Evolutionary conservation across 1,140 invertebrate species (phyloP).

Genomic region (Pseudomyrmex gracilis): DNA sequence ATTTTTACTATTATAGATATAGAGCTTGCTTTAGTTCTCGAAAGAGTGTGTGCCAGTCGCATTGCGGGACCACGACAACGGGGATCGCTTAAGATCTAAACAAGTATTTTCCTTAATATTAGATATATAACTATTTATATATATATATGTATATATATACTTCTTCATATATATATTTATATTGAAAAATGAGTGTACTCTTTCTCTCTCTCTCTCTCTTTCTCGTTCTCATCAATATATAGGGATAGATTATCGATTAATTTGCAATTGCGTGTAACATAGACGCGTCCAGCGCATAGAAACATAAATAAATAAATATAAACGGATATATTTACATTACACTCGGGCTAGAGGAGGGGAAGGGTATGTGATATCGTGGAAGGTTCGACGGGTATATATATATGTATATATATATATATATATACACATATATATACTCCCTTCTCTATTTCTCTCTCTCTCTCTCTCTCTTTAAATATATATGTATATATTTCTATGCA

Average conservation of each 20-base stretch:
- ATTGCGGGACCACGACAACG: constrained; percentile 77
- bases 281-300: constrained; percentile 84
- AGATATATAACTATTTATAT: constrained; percentile 75
- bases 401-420: too few species aligned
- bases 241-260: constrained; percentile 74
- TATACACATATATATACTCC: constrained; percentile 28
- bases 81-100: constrained; percentile 80
- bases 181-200: constrained; percentile 76
- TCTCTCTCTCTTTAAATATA: constrained; percentile 50
- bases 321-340: constrained; percentile 81
- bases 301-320: constrained; percentile 84
- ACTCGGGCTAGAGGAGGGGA: constrained; percentile 38
- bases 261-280: constrained; percentile 80
- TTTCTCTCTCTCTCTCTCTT: constrained; percentile 70
- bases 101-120: constrained; percentile 78
- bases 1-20: constrained; percentile 27
- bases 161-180: constrained; percentile 73
- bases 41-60: constrained; percentile 66
- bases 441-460: constrained; percentile 45
- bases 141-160: constrained; percentile 74
- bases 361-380: constrained; percentile 20
- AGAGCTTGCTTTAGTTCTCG: constrained; percentile 54
- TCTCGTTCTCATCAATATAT: constrained; percentile 63
- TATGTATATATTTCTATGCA: constrained; percentile 53
- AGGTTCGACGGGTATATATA: constrained; percentile 8